Conservation (phyloP, 2,113 vertebrate species). For the Hassar affinis region DNA sequence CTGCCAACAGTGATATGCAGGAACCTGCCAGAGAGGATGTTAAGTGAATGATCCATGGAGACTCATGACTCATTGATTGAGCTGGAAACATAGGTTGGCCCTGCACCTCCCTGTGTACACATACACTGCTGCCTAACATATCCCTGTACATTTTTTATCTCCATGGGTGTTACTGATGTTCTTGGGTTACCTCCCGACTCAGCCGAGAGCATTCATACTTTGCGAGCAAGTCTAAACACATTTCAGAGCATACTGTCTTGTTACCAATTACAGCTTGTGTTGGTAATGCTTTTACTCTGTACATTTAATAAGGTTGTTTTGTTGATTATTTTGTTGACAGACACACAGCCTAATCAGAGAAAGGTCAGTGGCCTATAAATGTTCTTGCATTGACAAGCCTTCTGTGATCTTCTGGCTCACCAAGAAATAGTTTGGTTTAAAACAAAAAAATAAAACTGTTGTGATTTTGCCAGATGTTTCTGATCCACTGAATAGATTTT, state of each 20-base stretch:
- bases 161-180: constrained; percentile 18
- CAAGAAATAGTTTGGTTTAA: too few species aligned
- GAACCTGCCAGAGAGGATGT: constrained; percentile 40
- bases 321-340: neutral
- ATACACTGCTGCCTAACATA: neutral
- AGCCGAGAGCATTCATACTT: neutral
- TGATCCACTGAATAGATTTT: neutral
- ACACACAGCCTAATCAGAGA: neutral
- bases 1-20: constrained; percentile 49
- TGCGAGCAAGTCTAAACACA: neutral
- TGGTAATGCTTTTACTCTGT: neutral
- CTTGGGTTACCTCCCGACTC: constrained; percentile 7
- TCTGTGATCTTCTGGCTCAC: neutral
- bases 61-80: constrained; percentile 60
- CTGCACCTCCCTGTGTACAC: constrained; percentile 44
- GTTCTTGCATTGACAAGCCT: neutral
- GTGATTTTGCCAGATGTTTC: neutral
- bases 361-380: neutral
- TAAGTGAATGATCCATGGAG: constrained; percentile 39
- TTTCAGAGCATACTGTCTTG: neutral
- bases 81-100: constrained; percentile 22
- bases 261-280: neutral
- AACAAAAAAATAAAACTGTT: too few species aligned
- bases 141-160: neutral
- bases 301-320: neutral